These are phyloP conservation scores for Adineta ricciae DNA, from an alignment of 2,888 invertebrate species.

Conservation along the genomic window DNA sequence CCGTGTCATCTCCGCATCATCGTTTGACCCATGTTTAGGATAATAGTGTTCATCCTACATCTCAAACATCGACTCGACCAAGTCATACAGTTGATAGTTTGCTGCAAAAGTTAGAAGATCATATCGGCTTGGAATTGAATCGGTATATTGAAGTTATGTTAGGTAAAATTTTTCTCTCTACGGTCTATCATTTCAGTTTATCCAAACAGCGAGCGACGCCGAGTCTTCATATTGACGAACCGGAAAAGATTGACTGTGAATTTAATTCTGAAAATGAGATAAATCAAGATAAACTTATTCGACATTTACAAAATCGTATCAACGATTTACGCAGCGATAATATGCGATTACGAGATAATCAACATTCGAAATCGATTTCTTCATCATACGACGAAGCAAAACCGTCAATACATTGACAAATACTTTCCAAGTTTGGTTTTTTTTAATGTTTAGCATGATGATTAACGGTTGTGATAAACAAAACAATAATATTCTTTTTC, in stretches of 20 bases:
- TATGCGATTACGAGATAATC: background rate
- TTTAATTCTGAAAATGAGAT: background rate
- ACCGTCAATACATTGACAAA: background rate
- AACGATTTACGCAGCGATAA: constrained; percentile 5
- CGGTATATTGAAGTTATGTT: background rate
- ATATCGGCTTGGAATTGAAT: background rate
- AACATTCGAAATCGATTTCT: background rate
- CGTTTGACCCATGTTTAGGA: background rate
- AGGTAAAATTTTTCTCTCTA: background rate
- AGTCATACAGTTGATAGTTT: background rate
- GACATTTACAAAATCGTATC: constrained; percentile 20
- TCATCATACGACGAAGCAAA: background rate
- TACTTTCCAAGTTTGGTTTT: background rate
- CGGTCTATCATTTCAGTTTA: background rate
- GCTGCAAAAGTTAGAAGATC: constrained; percentile 6
- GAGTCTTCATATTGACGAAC: background rate
- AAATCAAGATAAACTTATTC: constrained; percentile 3
- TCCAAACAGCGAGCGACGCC: background rate
- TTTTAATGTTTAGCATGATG: background rate
- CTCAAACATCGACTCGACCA: background rate
- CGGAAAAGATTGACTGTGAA: background rate
- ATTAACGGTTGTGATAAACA: background rate
- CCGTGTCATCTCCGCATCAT: background rate
- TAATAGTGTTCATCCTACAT: background rate
- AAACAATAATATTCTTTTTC: background rate